These are phyloP conservation scores for Sparus aurata DNA, from an alignment of 2,797 vertebrate species.

Conservation along the genomic window DNA sequence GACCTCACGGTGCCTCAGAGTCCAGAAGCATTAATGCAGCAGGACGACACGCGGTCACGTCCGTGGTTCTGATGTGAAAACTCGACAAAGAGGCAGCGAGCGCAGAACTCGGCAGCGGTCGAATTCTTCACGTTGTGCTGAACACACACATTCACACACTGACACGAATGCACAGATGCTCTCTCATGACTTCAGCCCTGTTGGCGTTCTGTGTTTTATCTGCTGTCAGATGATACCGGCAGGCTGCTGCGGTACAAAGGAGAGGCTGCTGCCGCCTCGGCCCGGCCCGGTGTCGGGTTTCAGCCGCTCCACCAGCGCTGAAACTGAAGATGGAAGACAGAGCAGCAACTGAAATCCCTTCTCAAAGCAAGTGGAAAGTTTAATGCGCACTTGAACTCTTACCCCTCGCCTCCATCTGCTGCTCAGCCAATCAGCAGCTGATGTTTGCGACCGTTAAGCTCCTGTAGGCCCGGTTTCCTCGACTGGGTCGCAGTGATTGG, in stretches of 20 bases:
- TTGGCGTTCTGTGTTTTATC: conserved; percentile 25
- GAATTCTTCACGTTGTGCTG: neutral
- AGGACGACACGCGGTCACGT: neutral
- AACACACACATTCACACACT: conserved; percentile 33
- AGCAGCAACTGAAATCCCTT: conserved; percentile 36
- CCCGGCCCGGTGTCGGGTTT: conserved; percentile 51
- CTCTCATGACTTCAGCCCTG: conserved; percentile 20
- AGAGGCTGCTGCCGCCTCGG: conserved; percentile 41
- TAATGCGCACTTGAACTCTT: conserved; percentile 52
- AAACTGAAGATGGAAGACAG: conserved; percentile 62
- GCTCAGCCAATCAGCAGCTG: conserved; percentile 40
- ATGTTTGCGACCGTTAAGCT: conserved; percentile 17
- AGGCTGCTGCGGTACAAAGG: conserved; percentile 42
- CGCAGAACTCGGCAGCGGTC: neutral
- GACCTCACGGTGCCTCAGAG: neutral
- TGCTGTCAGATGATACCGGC: conserved; percentile 54
- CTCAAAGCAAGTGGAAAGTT: conserved; percentile 55
- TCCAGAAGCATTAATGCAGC: conserved; percentile 6
- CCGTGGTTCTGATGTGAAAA: neutral
- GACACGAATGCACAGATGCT: conserved; percentile 30
- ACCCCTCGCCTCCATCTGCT: conserved; percentile 6
- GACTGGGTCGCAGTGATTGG: conserved; percentile 26
- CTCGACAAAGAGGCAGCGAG: neutral
- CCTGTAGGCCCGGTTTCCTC: conserved; percentile 22
- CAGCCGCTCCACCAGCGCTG: conserved; percentile 48